Base-by-base conservation (phyloP, 2,888 invertebrate genomes). In the Stenotaenia linearis region DNA sequence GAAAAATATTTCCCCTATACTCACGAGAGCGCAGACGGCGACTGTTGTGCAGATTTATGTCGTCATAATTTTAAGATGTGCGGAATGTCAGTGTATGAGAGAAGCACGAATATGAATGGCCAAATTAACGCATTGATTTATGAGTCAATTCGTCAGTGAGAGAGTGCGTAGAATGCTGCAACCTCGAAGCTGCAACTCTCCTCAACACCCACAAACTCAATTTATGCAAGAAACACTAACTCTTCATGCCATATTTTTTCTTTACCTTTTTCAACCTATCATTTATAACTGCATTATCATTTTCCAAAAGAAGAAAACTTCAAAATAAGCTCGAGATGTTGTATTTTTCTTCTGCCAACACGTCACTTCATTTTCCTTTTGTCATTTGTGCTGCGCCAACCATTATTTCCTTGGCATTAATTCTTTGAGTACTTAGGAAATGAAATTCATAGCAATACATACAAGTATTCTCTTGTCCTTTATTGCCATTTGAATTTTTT, bases 121-220 rank as follows among this genome's bases (percentile, higher is more conserved):
- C 75, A 32, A 75, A 75, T 75, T 75, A 75, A 75, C 75, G 75
- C 28, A 25, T 75, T 30, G 32, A 75, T 75, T 75, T 75, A 75
- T 75, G 75, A 32, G 21, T 30, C 75, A 32, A 75, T 75, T 32
- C 75, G 75, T 75, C 75, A 30, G 18, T 30, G 69, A 28, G 28
- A 40, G 40, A 40, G 40, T n/a, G 40, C 40, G 40, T n/a, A n/a
- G n/a, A n/a, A n/a, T n/a, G n/a, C n/a, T 40, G 40, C 40, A 40
- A 40, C 40, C 28, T 69, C 28, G 69, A n/a, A 23, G 69, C 69
- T 12, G 12, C 69, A 23, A 40, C 40, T n/a, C 15, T 40, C 40
- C 40, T n/a, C 40, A 12, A 40, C 40, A 40, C 40, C n/a, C 40
- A 15, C 3, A 40, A 40, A 40, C 40, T n/a, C 12, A 69, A 69